Evolutionary conservation across 2,113 vertebrate species (phyloP).

Genomic region (Carollia perspicillata): DNA sequence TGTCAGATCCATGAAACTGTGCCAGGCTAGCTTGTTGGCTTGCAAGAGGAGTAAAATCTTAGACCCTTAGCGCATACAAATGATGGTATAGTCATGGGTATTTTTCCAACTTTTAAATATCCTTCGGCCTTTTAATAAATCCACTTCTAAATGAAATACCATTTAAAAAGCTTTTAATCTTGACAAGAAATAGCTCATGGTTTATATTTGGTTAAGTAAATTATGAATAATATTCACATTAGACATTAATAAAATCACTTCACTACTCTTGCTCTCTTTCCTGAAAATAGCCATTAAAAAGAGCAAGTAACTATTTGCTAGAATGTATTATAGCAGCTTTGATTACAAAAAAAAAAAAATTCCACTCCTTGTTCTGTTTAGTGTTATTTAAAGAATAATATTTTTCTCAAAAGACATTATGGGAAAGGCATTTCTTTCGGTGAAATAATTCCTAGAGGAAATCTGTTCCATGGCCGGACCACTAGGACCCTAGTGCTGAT

Average conservation of each 20-base stretch:
- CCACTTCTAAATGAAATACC: not conserved
- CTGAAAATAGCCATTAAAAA: slow-evolving; percentile 25
- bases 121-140: not conserved
- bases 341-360: not conserved
- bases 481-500: not conserved
- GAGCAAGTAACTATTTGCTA: not conserved
- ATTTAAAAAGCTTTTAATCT: not conserved
- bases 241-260: not conserved
- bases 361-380: not conserved
- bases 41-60: not conserved
- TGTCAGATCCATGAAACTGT: not conserved
- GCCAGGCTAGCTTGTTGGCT: not conserved
- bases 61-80: not conserved
- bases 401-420: slow-evolving; percentile 20
- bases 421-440: not conserved
- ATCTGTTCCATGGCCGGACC: not conserved
- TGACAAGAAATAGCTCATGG: not conserved
- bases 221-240: not conserved
- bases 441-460: not conserved
- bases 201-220: not conserved
- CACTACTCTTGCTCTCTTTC: not conserved
- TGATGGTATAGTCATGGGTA: not conserved
- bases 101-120: not conserved
- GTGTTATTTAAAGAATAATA: not conserved
- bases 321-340: not conserved